Base-by-base conservation (phyloP, 2,113 vertebrate genomes). In the Taurulus bubalis region DNA sequence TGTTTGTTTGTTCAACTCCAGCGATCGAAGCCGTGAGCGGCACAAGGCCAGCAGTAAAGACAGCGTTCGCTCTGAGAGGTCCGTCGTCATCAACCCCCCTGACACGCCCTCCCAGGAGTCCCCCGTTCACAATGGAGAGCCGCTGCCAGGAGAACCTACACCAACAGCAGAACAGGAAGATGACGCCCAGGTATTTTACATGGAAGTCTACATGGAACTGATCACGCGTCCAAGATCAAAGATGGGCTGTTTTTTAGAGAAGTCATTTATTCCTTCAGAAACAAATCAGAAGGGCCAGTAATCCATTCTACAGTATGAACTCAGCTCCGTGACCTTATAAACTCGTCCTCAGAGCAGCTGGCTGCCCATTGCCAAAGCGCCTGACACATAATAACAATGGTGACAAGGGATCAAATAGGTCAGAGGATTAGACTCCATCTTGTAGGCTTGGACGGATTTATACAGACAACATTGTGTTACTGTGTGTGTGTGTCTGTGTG, bases 41-140 rank as follows among this genome's bases (percentile, higher is more conserved):
- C 96, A 97, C 92, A 98, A 97, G 93, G 95, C 95, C 0, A 94
- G 96, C 94, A 92, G 92, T 34, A 97, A 97, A 91, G 97, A 97
- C 69, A 96, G 96, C 91, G 96, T 94, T 64, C 96, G 96, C 18
- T 97, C 96, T 0, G 97, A 98, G 94, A 96, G 96, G 77, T 97
- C 97, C 0, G 97, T 98, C 73, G 96, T 96, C 30, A 97, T 98
- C 86, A 97, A 98, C 78, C 94, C 96, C 0, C 96, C 97, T 2
- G 95, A 96, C 7, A 95, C 95, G 2, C 90, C 93, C 3, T 90
- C 93, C 24, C 92, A 94, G 64, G 88, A 91, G 2, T 93, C 92
- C 26, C 93, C 92, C 0, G 83, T 92, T 32, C 92, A 92, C 78
- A 94, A 94, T 1, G 91, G 90, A 34, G 96, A 97, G 81, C 96